These are phyloP conservation scores for Pteria penguin DNA, from an alignment of 2,888 invertebrate species.

Conservation along the genomic window DNA sequence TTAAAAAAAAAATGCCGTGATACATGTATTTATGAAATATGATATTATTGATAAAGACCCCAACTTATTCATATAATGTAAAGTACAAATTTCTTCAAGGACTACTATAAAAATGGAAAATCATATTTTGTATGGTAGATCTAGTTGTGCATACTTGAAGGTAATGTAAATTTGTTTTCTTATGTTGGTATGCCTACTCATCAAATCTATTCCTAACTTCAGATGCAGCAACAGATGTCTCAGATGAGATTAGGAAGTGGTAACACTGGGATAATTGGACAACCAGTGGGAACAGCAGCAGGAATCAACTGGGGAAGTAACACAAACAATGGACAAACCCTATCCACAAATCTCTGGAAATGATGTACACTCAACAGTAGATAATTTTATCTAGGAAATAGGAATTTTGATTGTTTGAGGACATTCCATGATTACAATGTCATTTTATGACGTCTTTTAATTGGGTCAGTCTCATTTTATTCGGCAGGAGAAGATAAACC, in stretches of 20 bases:
- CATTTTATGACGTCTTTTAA: background rate
- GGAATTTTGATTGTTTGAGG: slow-evolving; percentile 11
- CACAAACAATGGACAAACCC: slow-evolving; percentile 66
- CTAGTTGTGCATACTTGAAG: background rate
- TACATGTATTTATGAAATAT: no score
- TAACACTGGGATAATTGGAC: slow-evolving; percentile 54
- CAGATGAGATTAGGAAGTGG: slow-evolving; percentile 58
- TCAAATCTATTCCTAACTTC: slow-evolving; percentile 23
- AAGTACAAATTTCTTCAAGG: no score
- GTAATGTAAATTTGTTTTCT: background rate
- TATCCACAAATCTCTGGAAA: slow-evolving; percentile 74
- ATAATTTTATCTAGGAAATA: slow-evolving; percentile 7
- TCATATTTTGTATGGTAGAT: no score
- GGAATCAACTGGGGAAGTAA: slow-evolving; percentile 58
- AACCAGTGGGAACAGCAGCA: slow-evolving; percentile 46
- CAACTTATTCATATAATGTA: no score
- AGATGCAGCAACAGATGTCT: slow-evolving; percentile 75
- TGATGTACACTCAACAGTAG: slow-evolving; percentile 47
- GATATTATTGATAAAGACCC: no score
- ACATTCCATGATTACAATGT: slow-evolving; percentile 12
- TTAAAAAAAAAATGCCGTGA: no score
- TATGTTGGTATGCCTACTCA: background rate
- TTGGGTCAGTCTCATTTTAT: no score
- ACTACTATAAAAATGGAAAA: no score
- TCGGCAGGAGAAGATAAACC: no score